Percentiles rank a stretch among this genome's conserved stretches.
These are phyloP conservation scores for Corythaixoides concolor DNA, from an alignment of 2,113 vertebrate genomes.

Conservation along the genomic window DNA sequence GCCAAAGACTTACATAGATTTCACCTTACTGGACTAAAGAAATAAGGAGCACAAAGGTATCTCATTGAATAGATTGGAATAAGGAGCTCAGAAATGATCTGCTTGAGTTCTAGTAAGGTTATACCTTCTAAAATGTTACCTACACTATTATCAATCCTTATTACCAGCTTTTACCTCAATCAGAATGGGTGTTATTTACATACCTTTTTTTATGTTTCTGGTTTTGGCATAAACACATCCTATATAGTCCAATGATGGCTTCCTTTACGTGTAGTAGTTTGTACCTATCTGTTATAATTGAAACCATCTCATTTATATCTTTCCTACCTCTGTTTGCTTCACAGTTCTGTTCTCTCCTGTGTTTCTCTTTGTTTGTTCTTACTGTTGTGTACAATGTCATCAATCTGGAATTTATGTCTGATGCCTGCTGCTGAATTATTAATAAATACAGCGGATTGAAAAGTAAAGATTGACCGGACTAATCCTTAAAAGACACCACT, in stretches of 20 bases:
- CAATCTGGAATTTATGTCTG: neutral
- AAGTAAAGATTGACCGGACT: neutral
- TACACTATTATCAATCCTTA: neutral
- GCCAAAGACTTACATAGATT: neutral
- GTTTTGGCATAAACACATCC: neutral
- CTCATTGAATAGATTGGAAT: neutral
- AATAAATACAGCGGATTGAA: neutral
- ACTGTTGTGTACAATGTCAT: neutral
- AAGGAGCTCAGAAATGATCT: neutral
- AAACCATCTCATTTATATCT: neutral
- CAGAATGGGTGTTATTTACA: neutral
- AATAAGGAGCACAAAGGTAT: neutral
- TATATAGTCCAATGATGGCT: neutral
- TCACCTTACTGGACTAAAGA: neutral
- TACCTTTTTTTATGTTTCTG: neutral
- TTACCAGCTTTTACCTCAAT: neutral
- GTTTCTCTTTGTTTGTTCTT: neutral
- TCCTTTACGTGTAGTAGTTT: neutral
- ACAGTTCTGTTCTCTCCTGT: neutral
- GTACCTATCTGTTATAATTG: neutral
- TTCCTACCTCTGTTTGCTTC: neutral
- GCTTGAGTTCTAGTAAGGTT: neutral
- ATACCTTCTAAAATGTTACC: neutral
- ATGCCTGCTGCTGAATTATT: neutral
- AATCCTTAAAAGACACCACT: neutral